Conservation (phyloP, 2,797 vertebrate genomes). For the Danio jaintianensis region DNA sequence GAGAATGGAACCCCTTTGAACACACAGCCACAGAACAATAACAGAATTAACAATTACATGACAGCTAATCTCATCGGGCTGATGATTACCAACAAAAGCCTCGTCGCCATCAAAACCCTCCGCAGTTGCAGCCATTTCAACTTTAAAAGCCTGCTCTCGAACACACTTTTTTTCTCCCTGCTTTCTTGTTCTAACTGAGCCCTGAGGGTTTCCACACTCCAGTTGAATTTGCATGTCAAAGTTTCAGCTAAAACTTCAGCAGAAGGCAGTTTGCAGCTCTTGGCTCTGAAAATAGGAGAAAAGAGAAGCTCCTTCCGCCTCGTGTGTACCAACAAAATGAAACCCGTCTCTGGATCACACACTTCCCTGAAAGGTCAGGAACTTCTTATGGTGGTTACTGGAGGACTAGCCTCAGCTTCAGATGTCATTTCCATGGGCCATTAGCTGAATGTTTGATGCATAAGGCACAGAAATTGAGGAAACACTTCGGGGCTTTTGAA, state of each 20-base stretch:
- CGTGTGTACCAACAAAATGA: not conserved
- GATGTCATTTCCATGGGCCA: too few relatives aligned
- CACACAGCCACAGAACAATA: conserved; percentile 57
- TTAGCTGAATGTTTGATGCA: too few relatives aligned
- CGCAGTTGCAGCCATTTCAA: conserved; percentile 29
- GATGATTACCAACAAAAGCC: conserved; percentile 54
- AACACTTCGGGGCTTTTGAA: too few relatives aligned
- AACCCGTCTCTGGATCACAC: not conserved
- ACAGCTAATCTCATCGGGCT: conserved; percentile 55
- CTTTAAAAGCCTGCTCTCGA: conserved; percentile 42
- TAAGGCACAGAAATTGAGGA: not conserved
- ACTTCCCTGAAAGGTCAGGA: conserved; percentile 10
- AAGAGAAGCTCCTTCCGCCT: conserved; percentile 23
- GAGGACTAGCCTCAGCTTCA: too few relatives aligned
- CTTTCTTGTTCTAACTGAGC: conserved; percentile 52
- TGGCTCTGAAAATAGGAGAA: conserved; percentile 17
- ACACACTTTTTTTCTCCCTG: not conserved
- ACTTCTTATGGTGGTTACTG: not conserved
- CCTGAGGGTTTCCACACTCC: conserved; percentile 52
- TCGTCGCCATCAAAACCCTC: conserved; percentile 40
- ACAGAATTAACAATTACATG: conserved; percentile 59
- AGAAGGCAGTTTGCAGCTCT: conserved; percentile 39
- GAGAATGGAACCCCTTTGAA: conserved; percentile 42
- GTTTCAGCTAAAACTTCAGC: conserved; percentile 54
- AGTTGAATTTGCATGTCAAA: conserved; percentile 60